Conservation (phyloP, 1,140 invertebrate species). For the Hyposmocoma kahamanoa region DNA sequence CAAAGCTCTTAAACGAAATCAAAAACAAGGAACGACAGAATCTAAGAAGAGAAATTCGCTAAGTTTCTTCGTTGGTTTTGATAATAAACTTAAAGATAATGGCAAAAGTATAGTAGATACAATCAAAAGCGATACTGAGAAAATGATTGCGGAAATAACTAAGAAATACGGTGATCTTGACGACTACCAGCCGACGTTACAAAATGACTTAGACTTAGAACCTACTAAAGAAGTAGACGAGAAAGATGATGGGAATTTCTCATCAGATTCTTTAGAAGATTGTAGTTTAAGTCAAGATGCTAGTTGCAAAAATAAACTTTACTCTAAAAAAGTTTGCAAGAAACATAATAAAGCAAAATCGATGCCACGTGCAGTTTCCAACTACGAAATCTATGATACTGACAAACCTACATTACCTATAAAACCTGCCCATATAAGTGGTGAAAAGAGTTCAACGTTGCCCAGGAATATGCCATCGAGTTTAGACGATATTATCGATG, state of each 20-base stretch:
- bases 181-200: conserved; percentile 54
- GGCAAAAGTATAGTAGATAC: conserved; percentile 76
- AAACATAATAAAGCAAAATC: conserved; percentile 68
- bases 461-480: conserved; percentile 71
- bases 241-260: conserved; percentile 80
- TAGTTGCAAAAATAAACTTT: conserved; percentile 69
- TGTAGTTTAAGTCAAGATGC: conserved; percentile 76
- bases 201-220: conserved; percentile 55
- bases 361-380: conserved; percentile 78
- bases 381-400: conserved; percentile 82
- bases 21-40: conserved; percentile 34
- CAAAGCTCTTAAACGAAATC: conserved; percentile 44
- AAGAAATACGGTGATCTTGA: conserved; percentile 77
- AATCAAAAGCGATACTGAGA: conserved; percentile 76
- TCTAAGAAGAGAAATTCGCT: conserved; percentile 70
- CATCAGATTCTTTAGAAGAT: conserved; percentile 84
- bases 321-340: conserved; percentile 69
- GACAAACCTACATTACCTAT: conserved; percentile 54
- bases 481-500: conserved; percentile 56
- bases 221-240: conserved; percentile 62
- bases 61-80: conserved; percentile 74
- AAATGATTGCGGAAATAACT: conserved; percentile 78
- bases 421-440: conserved; percentile 40
- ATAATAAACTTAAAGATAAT: conserved; percentile 72
- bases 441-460: conserved; percentile 67